Evolutionary conservation across 2,888 invertebrate species (phyloP).

Genomic region (Miltochrista miniata): DNA sequence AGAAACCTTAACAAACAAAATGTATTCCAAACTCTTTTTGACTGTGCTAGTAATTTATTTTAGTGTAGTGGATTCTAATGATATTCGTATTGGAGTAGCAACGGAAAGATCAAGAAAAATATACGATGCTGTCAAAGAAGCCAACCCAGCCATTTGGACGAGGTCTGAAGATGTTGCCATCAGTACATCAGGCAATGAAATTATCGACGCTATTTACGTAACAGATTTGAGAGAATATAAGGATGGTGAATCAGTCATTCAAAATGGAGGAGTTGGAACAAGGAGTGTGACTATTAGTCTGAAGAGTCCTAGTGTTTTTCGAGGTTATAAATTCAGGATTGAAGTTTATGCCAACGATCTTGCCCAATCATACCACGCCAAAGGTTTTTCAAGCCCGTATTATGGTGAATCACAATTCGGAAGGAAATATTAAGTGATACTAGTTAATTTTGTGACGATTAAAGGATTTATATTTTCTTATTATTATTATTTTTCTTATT

Average conservation of each 20-base stretch:
- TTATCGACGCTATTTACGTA: constrained; percentile 64
- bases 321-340: constrained; percentile 68
- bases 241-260: constrained; percentile 60
- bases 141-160: constrained; percentile 66
- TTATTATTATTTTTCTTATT: too few species aligned
- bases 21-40: constrained; percentile 23
- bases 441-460: too few species aligned
- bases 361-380: too few species aligned
- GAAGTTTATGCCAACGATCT: constrained; percentile 60
- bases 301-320: constrained; percentile 63
- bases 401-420: constrained; percentile 47
- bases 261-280: constrained; percentile 63
- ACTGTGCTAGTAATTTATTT: constrained; percentile 19
- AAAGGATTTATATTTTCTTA: too few species aligned
- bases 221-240: constrained; percentile 66
- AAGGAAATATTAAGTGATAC: constrained; percentile 46
- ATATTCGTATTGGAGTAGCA: constrained; percentile 48
- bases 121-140: constrained; percentile 62
- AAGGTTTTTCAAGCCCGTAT: constrained; percentile 42
- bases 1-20: constrained; percentile 2
- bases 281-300: constrained; percentile 64
- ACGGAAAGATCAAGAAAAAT: constrained; percentile 49
- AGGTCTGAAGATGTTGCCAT: constrained; percentile 62
- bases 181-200: constrained; percentile 52
- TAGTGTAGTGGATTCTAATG: constrained; percentile 32